Conservation (phyloP, 1,140 invertebrate species). For the Caenorhabditis remanei region DNA sequence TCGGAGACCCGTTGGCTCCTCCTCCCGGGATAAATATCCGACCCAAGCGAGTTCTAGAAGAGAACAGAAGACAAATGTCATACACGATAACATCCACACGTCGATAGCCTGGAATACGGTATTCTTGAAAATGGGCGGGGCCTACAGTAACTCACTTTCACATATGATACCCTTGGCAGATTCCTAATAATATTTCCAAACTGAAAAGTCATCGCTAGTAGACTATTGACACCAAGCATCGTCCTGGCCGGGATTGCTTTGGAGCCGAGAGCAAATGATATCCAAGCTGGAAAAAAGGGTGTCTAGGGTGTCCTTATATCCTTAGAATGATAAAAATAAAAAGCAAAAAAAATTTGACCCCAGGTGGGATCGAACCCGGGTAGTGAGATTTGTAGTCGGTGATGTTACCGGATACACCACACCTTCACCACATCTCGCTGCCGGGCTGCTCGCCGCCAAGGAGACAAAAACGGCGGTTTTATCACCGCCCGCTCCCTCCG, state of each 20-base stretch:
- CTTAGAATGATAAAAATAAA: no score
- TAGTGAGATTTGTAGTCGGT: no score
- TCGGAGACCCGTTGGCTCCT: conserved; percentile 54
- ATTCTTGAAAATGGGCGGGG: neutral
- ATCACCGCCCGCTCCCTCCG: no score
- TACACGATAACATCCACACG: conserved; percentile 78
- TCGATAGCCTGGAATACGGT: conserved; percentile 64
- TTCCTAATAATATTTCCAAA: conserved; percentile 77
- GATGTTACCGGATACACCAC: no score
- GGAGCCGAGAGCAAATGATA: conserved; percentile 76
- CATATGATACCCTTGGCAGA: conserved; percentile 75
- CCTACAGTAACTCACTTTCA: conserved; percentile 67
- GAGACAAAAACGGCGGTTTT: no score
- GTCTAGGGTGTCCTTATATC: no score
- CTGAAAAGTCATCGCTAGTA: conserved; percentile 76
- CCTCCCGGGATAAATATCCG: conserved; percentile 75
- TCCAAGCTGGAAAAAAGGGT: conserved; percentile 73
- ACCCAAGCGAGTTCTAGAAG: conserved; percentile 76
- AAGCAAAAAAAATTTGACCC: no score
- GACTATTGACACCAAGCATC: conserved; percentile 76
- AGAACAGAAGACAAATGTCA: conserved; percentile 78
- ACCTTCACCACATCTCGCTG: no score
- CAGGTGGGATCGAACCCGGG: no score
- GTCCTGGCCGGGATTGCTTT: conserved; percentile 77
- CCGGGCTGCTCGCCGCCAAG: no score